Conservation (phyloP, 2,888 invertebrate species). For the Limnephilus marmoratus region DNA sequence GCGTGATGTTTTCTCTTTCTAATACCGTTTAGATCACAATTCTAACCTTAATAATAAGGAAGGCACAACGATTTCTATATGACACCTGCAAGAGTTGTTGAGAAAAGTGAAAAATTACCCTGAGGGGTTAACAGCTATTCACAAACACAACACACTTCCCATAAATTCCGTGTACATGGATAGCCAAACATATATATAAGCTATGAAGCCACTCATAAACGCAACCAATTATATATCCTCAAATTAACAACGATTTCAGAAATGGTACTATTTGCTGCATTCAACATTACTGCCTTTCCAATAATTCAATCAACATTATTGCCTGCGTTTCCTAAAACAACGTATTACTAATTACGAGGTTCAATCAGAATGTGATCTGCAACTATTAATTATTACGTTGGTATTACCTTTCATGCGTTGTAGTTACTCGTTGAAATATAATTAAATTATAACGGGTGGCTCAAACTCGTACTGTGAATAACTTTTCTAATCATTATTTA, state of each 20-base stretch:
- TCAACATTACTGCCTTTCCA: neutral
- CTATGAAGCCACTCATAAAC: neutral
- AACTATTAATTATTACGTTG: neutral
- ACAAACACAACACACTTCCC: neutral
- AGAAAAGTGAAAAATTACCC: too few relatives aligned
- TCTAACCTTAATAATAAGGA: too few relatives aligned
- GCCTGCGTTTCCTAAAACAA: neutral
- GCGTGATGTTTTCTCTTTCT: too few relatives aligned
- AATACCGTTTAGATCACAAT: too few relatives aligned
- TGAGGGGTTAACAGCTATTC: neutral
- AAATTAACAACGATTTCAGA: neutral
- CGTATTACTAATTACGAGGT: neutral
- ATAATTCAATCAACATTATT: conserved; percentile 6
- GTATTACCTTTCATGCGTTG: neutral
- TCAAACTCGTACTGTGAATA: neutral
- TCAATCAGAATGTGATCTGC: neutral
- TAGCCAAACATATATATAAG: neutral
- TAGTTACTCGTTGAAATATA: neutral
- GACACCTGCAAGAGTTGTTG: too few relatives aligned
- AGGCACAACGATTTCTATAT: too few relatives aligned
- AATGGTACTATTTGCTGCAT: neutral
- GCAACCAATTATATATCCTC: neutral
- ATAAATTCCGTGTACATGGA: neutral
- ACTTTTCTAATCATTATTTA: neutral
- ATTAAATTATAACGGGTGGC: neutral